Conservation (phyloP, 2,797 vertebrate genomes). For the Threskiornis aethiopicus region DNA sequence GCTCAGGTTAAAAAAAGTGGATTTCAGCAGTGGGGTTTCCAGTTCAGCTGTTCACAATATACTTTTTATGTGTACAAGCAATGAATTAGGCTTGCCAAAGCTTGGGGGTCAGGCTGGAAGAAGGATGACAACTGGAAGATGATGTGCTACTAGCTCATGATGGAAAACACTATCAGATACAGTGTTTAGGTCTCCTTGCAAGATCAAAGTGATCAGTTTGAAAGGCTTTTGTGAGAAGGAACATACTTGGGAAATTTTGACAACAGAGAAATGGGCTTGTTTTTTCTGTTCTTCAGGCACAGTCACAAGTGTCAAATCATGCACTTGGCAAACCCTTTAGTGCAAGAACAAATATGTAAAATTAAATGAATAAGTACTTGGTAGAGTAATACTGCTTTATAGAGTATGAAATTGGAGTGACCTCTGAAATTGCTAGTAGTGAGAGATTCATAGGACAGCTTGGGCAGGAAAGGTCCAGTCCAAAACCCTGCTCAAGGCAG, state of each 20-base stretch:
- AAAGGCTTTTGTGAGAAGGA: background rate
- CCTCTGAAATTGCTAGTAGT: background rate
- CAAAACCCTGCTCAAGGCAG: background rate
- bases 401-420: background rate
- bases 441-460: background rate
- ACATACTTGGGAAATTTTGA: background rate
- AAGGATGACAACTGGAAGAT: background rate
- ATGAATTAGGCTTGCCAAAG: background rate
- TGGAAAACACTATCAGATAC: background rate
- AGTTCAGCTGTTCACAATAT: background rate
- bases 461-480: background rate
- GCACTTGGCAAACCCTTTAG: background rate
- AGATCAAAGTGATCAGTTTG: background rate
- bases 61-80: background rate
- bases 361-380: background rate
- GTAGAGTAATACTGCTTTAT: rapidly evolving
- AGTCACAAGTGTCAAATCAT: background rate
- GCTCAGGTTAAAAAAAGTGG: background rate
- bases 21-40: background rate
- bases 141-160: background rate
- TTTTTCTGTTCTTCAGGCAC: background rate
- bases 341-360: background rate
- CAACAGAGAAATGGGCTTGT: background rate
- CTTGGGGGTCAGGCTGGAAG: background rate
- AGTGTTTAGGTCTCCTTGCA: background rate